Percentiles rank a stretch among this genome's conserved stretches.
Evolutionary conservation across 1,140 invertebrate genomes (phyloP).

Genomic region (Manduca sexta): DNA sequence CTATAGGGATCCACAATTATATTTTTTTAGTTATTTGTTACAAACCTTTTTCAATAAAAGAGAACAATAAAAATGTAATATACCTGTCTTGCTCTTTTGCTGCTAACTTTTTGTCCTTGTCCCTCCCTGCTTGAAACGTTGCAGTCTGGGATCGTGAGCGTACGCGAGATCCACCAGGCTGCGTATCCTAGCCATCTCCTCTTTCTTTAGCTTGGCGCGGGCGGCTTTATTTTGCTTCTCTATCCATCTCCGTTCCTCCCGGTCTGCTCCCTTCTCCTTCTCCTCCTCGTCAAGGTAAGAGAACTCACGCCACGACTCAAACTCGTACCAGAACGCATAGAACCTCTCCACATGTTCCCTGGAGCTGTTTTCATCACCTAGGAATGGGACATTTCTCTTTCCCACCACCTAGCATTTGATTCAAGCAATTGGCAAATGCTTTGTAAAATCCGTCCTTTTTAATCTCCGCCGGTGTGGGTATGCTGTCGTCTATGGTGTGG

Average conservation of each 20-base stretch:
- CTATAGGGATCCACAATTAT: too few species aligned
- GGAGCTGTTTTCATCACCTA: conserved; percentile 84
- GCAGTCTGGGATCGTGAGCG: conserved; percentile 93
- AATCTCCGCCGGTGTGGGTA: conserved; percentile 84
- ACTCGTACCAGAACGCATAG: conserved; percentile 96
- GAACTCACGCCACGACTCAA: conserved; percentile 99
- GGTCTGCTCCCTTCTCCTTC: conserved; percentile 96
- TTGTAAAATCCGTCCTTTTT: conserved; percentile 89
- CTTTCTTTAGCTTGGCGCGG: conserved; percentile 93
- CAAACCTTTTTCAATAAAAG: too few species aligned
- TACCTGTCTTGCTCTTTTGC: conserved; percentile 88
- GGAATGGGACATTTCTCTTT: conserved; percentile 88
- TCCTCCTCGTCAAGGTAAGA: conserved; percentile 99
- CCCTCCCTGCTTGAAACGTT: conserved; percentile 94
- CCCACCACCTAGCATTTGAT: conserved; percentile 94
- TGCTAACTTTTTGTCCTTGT: conserved; percentile 92
- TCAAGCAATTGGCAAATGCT: conserved; percentile 87
- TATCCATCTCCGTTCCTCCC: conserved; percentile 96
- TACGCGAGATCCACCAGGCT: conserved; percentile 95
- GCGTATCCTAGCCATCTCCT: conserved; percentile 94
- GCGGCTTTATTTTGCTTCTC: conserved; percentile 98
- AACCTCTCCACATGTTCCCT: conserved; percentile 87
- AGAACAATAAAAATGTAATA: neutral
- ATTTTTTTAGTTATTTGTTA: too few species aligned
- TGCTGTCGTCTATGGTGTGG: conserved; percentile 91